Evolutionary conservation across 2,797 vertebrate species (phyloP), one percentile per base, ranked within the genome.

Genomic region (Chiroxiphia lanceolata): DNA sequence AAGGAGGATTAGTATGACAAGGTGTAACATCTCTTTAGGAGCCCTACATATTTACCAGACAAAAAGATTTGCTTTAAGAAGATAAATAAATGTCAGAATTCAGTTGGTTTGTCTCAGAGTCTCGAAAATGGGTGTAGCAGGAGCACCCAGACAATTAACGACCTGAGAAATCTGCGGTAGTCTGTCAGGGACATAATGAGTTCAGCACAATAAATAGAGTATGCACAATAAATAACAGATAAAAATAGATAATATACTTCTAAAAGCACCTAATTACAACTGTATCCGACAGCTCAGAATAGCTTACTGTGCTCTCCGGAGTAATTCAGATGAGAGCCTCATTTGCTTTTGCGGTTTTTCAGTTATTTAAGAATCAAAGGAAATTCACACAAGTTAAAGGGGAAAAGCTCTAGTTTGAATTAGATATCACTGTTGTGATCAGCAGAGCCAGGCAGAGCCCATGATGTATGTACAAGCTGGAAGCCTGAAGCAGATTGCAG

Each of bases 251-350:
- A 47, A 50, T 71, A n/a, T 61, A 44, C 68, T 89, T 92, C 83
- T 95, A 75, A 96, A 90, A 96, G 54, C 82, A 87, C 90, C 65
- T 94, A 83, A 95, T 95, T 94, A 75, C 89, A 67, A 14, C 14
- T 11, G 16, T n/a, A 40, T 75, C 78, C 85, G 83, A 50, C 61
- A 74, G 70, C 9, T 11, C 64, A 23, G 51, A 92, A 36, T 22
- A 87, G 51, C 27, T 86, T 59, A 69, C 86, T 12, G 4, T 81
- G 40, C 78, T 92, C 90, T 95, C 86, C 65, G 10, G 91, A 83
- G 94, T 61, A 53, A 87, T 83, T 80, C 86, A 47, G 36, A 54
- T 48, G 64, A 85, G 27, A 70, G 45, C 42, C 33, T 86, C 38
- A 3, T 83, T 94, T 91, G 81, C 67, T 72, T 93, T 75, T 90